Evolutionary conservation across 2,888 invertebrate genomes (phyloP), one percentile per base, ranked within the genome.

Genomic region (Hyppa rectilinea): DNA sequence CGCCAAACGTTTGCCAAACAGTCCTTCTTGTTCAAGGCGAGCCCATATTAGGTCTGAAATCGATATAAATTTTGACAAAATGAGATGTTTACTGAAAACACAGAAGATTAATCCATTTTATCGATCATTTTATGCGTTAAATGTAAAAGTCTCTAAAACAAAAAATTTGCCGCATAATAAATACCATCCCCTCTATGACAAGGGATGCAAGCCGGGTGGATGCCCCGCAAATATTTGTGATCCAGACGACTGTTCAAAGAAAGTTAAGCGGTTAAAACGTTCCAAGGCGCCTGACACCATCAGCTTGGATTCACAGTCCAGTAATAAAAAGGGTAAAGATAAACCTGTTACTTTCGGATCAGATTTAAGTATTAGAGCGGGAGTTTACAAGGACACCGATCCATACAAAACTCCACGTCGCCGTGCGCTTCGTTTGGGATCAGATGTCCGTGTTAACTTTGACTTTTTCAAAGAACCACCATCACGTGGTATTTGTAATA

Each of bases 391-490:
- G 56, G 40, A 78, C 10, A 60, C 45, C 23, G 14, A 72, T n/a
- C 60, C 34, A n/a, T 29, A 53, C 9, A 71, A 50, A 61, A 26
- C 23, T 23, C 12, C 12, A 23, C 40, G n/a, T 65, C 38, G 62
- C 0, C 75, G 70, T 64, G 58, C 66, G 34, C 26, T 84, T 12
- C 80, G 71, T 47, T 23, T 87, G 26, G 80, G 84, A 31, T 87
- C 88, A 1, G 79, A 81, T 66, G 73, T 84, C n/a, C 81, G 80
- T 71, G 71, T 87, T 23, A 72, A 82, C 36, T 55, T 87, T 6
- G 83, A 85, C 62, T 87, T 89, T 75, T 83, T 62, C 58, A 88
- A 83, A 82, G 71, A 76, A 47, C 65, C 56, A 62, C 26, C 34
- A 20, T 23, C 23, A 40, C 45, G 26, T 17, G 38, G 17, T 43